These are phyloP conservation scores for Eupelmus urozonus DNA, from an alignment of 2,888 invertebrate genomes.

Conservation along the genomic window DNA sequence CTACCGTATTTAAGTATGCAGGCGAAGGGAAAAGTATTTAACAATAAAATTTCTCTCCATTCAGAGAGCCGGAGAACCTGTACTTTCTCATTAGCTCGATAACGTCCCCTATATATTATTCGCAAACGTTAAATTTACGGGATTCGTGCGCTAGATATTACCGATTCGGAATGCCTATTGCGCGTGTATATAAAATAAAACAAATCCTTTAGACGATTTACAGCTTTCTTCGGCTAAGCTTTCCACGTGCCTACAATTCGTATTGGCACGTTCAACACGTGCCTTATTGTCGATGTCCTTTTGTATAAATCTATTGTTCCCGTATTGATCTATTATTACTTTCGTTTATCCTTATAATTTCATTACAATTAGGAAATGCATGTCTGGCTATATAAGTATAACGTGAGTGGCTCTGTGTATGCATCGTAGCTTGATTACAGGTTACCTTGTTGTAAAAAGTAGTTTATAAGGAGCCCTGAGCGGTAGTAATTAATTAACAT, in stretches of 20 bases:
- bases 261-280: conserved; percentile 3
- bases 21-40: conserved; percentile 1
- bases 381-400: no score
- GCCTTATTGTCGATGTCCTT: neutral
- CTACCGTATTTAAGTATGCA: neutral
- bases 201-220: no score
- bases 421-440: no score
- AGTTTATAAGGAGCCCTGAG: no score
- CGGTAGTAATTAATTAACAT: no score
- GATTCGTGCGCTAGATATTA: conserved; percentile 27
- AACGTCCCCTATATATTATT: conserved; percentile 18
- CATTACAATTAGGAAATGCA: no score
- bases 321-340: no score
- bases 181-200: no score
- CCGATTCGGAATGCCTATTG: neutral
- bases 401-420: no score
- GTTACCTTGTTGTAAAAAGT: no score
- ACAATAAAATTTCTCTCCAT: conserved; percentile 34
- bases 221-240: conserved; percentile 1
- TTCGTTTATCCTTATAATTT: no score
- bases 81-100: conserved; percentile 30
- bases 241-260: neutral
- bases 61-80: neutral
- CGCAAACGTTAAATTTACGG: conserved; percentile 17
- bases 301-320: neutral